These are phyloP conservation scores for Pluvianellus socialis DNA, from an alignment of 2,113 vertebrate genomes.

Conservation along the genomic window DNA sequence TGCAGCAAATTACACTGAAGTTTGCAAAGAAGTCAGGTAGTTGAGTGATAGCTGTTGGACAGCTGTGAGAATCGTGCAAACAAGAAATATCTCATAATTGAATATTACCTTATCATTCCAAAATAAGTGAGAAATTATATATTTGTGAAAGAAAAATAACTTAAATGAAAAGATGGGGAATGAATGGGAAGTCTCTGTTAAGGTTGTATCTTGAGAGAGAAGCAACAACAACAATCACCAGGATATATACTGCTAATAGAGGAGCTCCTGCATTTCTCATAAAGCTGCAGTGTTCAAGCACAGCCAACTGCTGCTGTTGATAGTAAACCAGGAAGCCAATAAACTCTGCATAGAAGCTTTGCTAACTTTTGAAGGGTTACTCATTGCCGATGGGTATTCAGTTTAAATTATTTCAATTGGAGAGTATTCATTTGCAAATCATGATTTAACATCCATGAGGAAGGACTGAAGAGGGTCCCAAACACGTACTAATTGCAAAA, in stretches of 20 bases:
- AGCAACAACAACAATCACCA: background rate
- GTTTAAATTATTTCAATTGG: background rate
- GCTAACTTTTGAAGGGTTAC: background rate
- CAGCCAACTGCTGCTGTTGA: background rate
- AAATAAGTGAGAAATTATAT: background rate
- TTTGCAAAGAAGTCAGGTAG: background rate
- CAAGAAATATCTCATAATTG: background rate
- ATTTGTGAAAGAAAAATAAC: background rate
- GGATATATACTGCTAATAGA: background rate
- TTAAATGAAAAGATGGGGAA: background rate
- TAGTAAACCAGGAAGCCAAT: background rate
- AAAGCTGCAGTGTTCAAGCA: background rate
- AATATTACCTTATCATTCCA: background rate
- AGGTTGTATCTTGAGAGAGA: background rate
- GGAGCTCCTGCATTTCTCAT: background rate
- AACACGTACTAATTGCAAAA: background rate
- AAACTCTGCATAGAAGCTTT: background rate
- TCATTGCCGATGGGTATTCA: background rate
- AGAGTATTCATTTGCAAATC: background rate
- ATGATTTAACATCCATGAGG: background rate
- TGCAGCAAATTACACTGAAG: background rate
- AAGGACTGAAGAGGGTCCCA: background rate
- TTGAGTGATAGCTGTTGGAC: background rate
- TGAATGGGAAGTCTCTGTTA: background rate
- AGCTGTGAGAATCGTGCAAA: background rate